Percentiles rank a stretch among this genome's conserved stretches.
phyloP scores from a whole-genome alignment of 2,113 vertebrate species.

The Eurypyga helias region DNA sequence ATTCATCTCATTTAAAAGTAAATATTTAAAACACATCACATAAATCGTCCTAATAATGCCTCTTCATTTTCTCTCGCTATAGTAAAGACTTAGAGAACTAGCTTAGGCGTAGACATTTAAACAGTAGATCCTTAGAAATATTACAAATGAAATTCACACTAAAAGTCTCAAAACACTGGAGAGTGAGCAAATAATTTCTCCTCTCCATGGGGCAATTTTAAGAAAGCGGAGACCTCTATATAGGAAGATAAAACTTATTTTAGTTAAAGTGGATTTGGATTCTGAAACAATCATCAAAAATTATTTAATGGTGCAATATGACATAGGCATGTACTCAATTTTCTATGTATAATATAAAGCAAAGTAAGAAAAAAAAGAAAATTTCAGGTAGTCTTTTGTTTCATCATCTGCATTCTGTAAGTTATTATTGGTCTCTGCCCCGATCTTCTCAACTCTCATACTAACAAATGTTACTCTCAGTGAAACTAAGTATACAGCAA shows the following conservation, averaged over 20 bases:
- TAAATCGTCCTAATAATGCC: neutral
- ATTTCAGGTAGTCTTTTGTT: neutral
- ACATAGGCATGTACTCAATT: neutral
- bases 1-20: neutral
- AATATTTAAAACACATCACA: neutral
- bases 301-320: neutral
- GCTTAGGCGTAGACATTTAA: neutral
- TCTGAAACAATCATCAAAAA: conserved; percentile 9
- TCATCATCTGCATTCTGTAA: neutral
- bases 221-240: neutral
- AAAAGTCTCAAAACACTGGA: neutral
- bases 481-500: neutral
- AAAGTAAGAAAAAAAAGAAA: neutral
- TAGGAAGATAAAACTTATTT: neutral
- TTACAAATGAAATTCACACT: neutral
- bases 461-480: neutral
- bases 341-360: neutral
- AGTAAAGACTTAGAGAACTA: neutral
- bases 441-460: neutral
- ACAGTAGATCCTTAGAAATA: neutral
- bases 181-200: neutral
- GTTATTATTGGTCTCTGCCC: neutral
- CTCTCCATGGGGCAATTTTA: neutral
- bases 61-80: neutral
- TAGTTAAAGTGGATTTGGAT: neutral